Percentiles rank a stretch among this genome's conserved stretches.
Evolutionary conservation across 2,797 vertebrate species (phyloP).

Genomic region (Hoplostethus mediterraneus): DNA sequence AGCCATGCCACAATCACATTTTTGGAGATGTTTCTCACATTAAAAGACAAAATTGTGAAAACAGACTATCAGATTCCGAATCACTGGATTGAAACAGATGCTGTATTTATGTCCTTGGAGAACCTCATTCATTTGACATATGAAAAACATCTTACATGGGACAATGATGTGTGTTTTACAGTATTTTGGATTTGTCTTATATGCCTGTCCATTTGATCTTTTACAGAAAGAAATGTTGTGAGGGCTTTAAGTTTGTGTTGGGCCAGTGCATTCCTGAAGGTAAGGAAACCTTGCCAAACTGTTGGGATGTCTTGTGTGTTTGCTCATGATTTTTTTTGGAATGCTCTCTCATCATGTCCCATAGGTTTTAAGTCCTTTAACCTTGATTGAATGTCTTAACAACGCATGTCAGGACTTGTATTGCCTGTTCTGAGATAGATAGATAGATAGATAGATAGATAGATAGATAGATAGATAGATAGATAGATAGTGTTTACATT

Average conservation of each 20-base stretch:
- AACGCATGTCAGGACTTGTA: constrained; percentile 16
- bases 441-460: neutral
- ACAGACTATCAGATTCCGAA: constrained; percentile 20
- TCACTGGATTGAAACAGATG: neutral
- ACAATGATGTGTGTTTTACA: constrained; percentile 20
- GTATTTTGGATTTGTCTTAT: constrained; percentile 16
- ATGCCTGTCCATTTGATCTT: constrained; percentile 41
- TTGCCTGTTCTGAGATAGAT: no score
- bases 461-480: neutral
- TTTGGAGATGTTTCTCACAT: constrained; percentile 49
- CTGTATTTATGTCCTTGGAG: neutral
- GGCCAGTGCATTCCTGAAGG: constrained; percentile 99
- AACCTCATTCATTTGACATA: neutral
- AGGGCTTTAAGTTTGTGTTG: constrained; percentile 97
- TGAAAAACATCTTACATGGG: neutral
- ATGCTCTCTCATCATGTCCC: constrained; percentile 33
- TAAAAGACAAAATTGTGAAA: constrained; percentile 45
- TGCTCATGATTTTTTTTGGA: constrained; percentile 38
- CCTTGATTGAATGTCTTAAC: constrained; percentile 28
- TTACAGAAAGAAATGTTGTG: constrained; percentile 97
- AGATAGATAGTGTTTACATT: neutral
- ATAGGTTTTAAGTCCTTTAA: constrained; percentile 18
- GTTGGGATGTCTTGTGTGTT: constrained; percentile 48
- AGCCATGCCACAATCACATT: constrained; percentile 21
- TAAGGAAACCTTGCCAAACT: constrained; percentile 74